phyloP scores from a whole-genome alignment of 2,797 vertebrate genomes.

The Nyctibius grandis region DNA sequence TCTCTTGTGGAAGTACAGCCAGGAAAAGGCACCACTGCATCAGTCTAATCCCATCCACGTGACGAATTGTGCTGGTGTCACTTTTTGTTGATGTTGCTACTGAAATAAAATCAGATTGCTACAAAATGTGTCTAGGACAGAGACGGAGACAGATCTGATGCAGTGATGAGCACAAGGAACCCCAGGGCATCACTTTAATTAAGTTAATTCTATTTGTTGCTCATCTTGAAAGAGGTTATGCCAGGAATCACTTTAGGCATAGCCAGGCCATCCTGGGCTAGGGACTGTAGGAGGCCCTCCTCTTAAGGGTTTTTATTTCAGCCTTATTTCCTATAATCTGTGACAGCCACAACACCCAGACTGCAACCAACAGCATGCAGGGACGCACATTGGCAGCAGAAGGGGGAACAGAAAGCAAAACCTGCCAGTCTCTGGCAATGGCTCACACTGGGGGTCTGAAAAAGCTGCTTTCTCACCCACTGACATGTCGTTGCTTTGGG shows the following conservation, averaged over 20 bases:
- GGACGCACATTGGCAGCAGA: background rate
- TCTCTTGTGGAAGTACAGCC: background rate
- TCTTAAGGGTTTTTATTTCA: background rate
- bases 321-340: background rate
- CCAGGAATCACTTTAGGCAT: background rate
- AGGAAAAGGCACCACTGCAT: background rate
- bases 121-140: background rate
- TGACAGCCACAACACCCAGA: background rate
- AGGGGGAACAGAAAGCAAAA: background rate
- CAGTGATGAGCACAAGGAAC: background rate
- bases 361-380: background rate
- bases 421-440: accelerated
- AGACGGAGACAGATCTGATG: background rate
- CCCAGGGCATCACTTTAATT: background rate
- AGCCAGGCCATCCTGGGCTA: background rate
- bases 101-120: background rate
- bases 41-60: background rate
- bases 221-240: background rate
- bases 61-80: background rate
- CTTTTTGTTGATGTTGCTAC: background rate
- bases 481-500: background rate
- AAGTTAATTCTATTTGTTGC: background rate
- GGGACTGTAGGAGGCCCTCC: background rate
- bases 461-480: background rate
- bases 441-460: background rate